Evolutionary conservation across 2,888 invertebrate species (phyloP).

Genomic region (Phyllotreta cruciferae): DNA sequence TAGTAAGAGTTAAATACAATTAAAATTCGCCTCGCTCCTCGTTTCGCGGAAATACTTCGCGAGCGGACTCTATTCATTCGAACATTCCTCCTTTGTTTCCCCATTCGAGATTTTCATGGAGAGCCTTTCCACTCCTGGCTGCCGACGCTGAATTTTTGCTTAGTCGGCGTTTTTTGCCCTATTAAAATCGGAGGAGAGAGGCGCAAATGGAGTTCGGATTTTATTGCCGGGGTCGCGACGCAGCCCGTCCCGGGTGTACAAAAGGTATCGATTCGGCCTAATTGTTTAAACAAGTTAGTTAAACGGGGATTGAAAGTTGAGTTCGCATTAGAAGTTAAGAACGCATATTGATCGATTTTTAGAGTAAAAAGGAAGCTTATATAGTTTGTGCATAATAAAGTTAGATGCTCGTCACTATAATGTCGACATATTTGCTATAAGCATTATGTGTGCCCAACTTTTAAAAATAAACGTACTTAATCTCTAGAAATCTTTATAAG

Average conservation of each 20-base stretch:
- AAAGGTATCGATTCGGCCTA: not conserved
- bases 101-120: conserved; percentile 40
- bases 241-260: not conserved
- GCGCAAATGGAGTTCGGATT: conserved; percentile 6
- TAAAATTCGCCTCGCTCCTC: conserved; percentile 18
- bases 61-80: conserved; percentile 30
- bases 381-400: too few relatives aligned
- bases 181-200: conserved; percentile 13
- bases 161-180: conserved; percentile 36
- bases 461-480: too few relatives aligned
- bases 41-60: conserved; percentile 29
- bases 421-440: too few relatives aligned
- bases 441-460: too few relatives aligned
- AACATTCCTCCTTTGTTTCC: conserved; percentile 40
- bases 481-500: too few relatives aligned
- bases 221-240: conserved; percentile 5
- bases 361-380: too few relatives aligned
- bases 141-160: conserved; percentile 38
- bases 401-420: too few relatives aligned
- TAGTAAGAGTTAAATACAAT: conserved; percentile 9
- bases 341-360: too few relatives aligned
- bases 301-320: too few relatives aligned
- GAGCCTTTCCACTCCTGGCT: conserved; percentile 30
- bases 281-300: too few relatives aligned
- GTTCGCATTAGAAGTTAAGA: too few relatives aligned